Evolutionary conservation across 2,888 invertebrate genomes (phyloP).

Genomic region (Leptinotarsa peninsularis): DNA sequence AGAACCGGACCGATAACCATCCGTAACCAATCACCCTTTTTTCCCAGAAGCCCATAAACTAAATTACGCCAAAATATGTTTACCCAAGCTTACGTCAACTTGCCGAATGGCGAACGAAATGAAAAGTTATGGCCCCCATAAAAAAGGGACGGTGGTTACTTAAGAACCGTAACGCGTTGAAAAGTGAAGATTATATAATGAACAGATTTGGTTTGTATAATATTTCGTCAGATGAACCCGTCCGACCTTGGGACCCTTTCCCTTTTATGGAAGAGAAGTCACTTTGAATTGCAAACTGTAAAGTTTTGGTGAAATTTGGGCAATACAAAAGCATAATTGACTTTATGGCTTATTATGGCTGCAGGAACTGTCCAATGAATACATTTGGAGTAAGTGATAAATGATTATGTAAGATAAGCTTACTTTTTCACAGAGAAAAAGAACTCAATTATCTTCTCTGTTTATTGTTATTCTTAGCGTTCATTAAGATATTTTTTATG

Average conservation of each 20-base stretch:
- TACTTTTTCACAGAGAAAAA: too few relatives aligned
- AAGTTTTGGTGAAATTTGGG: background rate
- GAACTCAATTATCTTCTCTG: too few relatives aligned
- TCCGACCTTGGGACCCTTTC: conserved; percentile 23
- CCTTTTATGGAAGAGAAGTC: conserved; percentile 12
- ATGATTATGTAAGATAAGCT: too few relatives aligned
- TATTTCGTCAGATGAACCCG: conserved; percentile 9
- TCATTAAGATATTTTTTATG: too few relatives aligned
- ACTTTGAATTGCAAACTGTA: conserved; percentile 7
- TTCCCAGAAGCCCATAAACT: conserved; percentile 4
- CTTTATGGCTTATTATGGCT: background rate
- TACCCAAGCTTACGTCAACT: conserved; percentile 22
- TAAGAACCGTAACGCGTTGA: conserved; percentile 28
- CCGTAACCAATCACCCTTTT: background rate
- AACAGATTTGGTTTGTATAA: conserved; percentile 3
- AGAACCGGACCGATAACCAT: background rate
- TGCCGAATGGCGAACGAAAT: conserved; percentile 26
- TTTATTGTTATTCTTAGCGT: too few relatives aligned
- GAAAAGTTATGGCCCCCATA: conserved; percentile 37
- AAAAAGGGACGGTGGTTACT: conserved; percentile 32
- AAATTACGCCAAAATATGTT: conserved; percentile 25
- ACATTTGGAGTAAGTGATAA: too few relatives aligned
- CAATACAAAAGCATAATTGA: conserved; percentile 10
- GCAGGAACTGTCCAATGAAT: too few relatives aligned
- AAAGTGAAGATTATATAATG: conserved; percentile 18